Base-by-base conservation (phyloP, 2,888 invertebrate genomes). In the Lacanobia oleracea region DNA sequence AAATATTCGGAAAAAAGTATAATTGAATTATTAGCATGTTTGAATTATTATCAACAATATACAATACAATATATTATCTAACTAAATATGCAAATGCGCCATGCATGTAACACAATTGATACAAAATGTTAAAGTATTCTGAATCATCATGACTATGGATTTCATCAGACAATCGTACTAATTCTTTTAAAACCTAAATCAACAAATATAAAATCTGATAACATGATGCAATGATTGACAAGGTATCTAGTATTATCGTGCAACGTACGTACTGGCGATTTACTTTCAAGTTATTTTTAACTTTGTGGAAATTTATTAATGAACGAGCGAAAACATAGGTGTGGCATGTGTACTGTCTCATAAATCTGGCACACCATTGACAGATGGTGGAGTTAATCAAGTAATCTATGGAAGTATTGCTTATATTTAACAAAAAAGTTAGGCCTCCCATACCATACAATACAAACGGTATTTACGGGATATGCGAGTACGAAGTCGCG, bases 121-220 rank as follows among this genome's bases (percentile, higher is more conserved):
- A 45, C 23, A 54, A 27, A 5, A 21, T 45, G 4, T 8, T 1
- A 1, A 37, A 50, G n/a, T 12, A 60, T 23, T 18, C 5, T 2
- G 6, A 23, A 48, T 69, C 54, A 70, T 40, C 40, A 18, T 57
- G 67, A 67, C 40, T n/a, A 57, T 43, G 27, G 23, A 21, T 45
- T 43, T 21, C 53, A 63, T 68, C 5, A 53, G 6, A 45, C 50
- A 50, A n/a, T 40, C 14, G 0, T 21, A 54, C 43, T 14, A 54
- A 54, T 14, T 59, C 10, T 45, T n/a, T 27, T 16, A 12, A 48
- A 5, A 67, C 6, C 12, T 4, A 27, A 27, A 65, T 27, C 27
- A 48, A 67, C 21, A 48, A 48, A 10, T 23, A 21, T 60, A 23
- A 43, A 45, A 45, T 45, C 59, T 12, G 66, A 66, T 57, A 16